Evolutionary conservation across 2,113 vertebrate genomes (phyloP).

Genomic region (Aspiorhynchus laticeps): DNA sequence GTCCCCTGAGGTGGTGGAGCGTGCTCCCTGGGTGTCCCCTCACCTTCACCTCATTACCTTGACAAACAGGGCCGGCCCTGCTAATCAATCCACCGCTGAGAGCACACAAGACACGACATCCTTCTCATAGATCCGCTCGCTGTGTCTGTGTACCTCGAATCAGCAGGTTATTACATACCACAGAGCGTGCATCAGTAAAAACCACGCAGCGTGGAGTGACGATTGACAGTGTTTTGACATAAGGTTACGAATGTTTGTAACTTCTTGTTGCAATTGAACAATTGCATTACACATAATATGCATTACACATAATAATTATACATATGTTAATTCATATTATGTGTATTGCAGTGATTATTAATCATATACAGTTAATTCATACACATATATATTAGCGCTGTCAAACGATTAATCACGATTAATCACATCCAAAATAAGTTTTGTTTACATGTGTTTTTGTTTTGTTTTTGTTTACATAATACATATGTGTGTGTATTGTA

Average conservation of each 20-base stretch:
- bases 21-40: constrained; percentile 75
- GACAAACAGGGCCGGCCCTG: constrained; percentile 76
- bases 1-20: constrained; percentile 78
- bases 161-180: constrained; percentile 38
- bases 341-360: neutral
- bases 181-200: neutral
- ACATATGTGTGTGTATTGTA: no score
- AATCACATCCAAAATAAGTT: no score
- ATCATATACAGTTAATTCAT: neutral
- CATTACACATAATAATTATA: neutral
- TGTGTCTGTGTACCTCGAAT: constrained; percentile 44
- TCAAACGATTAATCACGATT: no score
- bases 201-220: neutral
- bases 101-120: constrained; percentile 66
- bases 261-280: neutral
- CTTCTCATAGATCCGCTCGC: constrained; percentile 57
- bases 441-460: no score
- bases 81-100: constrained; percentile 74
- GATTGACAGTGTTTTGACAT: constrained; percentile 2
- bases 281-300: no score
- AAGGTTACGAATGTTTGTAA: neutral
- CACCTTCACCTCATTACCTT: constrained; percentile 84
- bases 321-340: neutral
- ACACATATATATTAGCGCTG: no score
- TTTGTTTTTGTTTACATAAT: no score